Percentiles rank a stretch among this genome's conserved stretches.
These are phyloP conservation scores for Muscicapa adusta DNA, from an alignment of 2,113 vertebrate species.

Conservation along the genomic window DNA sequence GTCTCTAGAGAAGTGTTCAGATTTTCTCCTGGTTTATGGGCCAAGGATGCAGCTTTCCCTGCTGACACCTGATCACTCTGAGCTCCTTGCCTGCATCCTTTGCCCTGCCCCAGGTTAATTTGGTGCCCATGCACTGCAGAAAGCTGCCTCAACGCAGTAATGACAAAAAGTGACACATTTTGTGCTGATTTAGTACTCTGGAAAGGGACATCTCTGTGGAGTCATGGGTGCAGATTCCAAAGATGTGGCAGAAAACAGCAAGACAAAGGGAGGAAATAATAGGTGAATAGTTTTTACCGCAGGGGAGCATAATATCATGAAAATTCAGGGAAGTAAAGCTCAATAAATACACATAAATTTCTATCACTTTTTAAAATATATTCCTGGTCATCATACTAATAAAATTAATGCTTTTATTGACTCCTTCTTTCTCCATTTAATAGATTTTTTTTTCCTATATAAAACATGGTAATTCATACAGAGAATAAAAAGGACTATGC, in stretches of 20 bases:
- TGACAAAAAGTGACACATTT: fast-evolving
- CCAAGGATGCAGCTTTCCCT: background rate
- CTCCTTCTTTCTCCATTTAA: background rate
- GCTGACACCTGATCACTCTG: background rate
- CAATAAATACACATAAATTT: background rate
- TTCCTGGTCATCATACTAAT: background rate
- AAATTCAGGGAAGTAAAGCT: background rate
- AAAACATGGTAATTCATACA: background rate
- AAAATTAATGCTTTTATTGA: background rate
- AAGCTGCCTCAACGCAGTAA: background rate
- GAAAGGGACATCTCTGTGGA: background rate
- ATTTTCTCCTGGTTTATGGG: fast-evolving
- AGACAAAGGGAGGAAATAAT: background rate
- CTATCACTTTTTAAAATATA: background rate
- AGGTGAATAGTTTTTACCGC: background rate
- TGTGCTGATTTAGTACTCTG: background rate
- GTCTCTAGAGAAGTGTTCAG: background rate
- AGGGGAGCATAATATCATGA: background rate
- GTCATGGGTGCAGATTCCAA: background rate
- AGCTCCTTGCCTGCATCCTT: background rate
- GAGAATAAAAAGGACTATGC: background rate
- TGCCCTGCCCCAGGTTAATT: background rate
- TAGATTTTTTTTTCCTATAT: background rate
- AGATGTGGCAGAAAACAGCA: background rate
- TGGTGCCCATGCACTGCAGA: fast-evolving